Conservation (phyloP, 53 echinoderm and acorn worm species). For the Zoroaster sp. region DNA sequence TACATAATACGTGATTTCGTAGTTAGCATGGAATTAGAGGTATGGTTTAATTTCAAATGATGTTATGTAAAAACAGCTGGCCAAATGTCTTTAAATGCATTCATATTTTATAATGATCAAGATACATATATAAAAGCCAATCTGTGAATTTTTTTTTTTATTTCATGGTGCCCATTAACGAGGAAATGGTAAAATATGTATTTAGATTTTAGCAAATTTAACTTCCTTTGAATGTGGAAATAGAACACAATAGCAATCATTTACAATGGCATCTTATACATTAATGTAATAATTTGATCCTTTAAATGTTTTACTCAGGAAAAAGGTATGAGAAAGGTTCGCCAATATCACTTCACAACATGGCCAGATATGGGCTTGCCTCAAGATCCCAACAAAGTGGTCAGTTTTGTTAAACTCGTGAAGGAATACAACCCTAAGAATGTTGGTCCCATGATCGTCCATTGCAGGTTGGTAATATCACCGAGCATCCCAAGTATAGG, state of each 20-base stretch:
- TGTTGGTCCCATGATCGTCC: constrained; percentile 65
- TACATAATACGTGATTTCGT: constrained; percentile 24
- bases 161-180: too few species aligned
- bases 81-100: not conserved
- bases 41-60: not conserved
- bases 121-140: too few species aligned
- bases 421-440: constrained; percentile 27
- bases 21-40: not conserved
- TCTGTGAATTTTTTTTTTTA: too few species aligned
- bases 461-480: constrained; percentile 72
- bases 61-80: not conserved
- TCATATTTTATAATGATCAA: too few species aligned
- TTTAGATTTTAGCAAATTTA: not conserved
- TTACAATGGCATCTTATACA: not conserved
- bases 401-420: constrained; percentile 56
- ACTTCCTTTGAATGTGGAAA: not conserved
- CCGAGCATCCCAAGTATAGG: too few species aligned
- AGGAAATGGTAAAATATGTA: too few species aligned
- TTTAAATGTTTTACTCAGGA: not conserved
- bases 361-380: constrained; percentile 93
- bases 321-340: constrained; percentile 18
- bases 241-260: not conserved
- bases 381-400: constrained; percentile 54
- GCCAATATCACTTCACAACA: constrained; percentile 78
- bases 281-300: not conserved